Conservation (phyloP, 2,888 invertebrate genomes). For the Ramazzottius varieornatus region DNA sequence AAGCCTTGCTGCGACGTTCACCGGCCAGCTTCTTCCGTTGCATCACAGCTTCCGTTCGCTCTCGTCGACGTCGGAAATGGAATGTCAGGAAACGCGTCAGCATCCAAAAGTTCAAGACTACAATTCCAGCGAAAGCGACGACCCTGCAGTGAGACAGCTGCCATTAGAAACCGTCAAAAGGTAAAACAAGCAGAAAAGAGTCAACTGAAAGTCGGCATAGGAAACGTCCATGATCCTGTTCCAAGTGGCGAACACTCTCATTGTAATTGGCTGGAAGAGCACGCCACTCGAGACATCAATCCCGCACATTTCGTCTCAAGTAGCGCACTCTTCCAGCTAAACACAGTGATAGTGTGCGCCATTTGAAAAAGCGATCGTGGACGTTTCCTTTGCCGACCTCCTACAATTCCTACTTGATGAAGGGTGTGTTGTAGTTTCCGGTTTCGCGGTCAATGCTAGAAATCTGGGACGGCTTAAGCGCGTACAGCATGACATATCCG, state of each 20-base stretch:
- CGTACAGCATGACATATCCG: conserved; percentile 1
- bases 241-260: no score
- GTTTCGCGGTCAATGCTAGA: background rate
- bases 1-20: background rate
- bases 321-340: no score
- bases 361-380: no score
- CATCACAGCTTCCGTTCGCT: background rate
- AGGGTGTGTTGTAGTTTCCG: background rate
- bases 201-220: no score
- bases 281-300: no score
- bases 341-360: no score
- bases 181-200: background rate
- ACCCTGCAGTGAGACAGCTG: background rate
- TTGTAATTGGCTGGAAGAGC: no score
- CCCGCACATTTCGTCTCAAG: no score
- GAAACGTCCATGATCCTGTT: no score
- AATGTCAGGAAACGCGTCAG: background rate
- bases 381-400: no score
- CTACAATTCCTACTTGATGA: background rate
- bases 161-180: background rate
- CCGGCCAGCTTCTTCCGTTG: background rate
- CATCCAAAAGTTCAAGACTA: background rate
- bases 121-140: background rate
- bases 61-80: background rate
- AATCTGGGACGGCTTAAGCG: background rate